A percentile compares a stretch with the other conserved stretches of the same genome.
These are phyloP conservation scores for Monochamus alternatus DNA, from an alignment of 2,888 invertebrate genomes.

Conservation along the genomic window DNA sequence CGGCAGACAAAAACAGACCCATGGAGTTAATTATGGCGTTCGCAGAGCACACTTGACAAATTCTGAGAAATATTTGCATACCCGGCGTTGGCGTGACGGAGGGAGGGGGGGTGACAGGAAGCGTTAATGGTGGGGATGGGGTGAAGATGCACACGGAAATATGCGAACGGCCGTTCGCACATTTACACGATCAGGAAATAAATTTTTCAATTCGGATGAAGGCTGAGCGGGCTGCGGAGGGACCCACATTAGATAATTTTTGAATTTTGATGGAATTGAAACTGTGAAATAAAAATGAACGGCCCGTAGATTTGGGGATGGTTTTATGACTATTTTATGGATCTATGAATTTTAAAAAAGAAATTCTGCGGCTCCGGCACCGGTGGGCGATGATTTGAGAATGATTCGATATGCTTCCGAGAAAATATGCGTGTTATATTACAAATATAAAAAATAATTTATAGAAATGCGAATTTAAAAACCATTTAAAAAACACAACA, in stretches of 20 bases:
- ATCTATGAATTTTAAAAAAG: slow-evolving; percentile 35
- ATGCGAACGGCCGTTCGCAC: slow-evolving; percentile 61
- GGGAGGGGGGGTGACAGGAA: slow-evolving; percentile 42
- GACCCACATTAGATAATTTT: slow-evolving; percentile 47
- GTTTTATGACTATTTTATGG: slow-evolving; percentile 38
- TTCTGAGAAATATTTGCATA: slow-evolving; percentile 60
- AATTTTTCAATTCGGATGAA: slow-evolving; percentile 59
- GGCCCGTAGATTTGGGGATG: slow-evolving; percentile 21
- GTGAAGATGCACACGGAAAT: slow-evolving; percentile 60
- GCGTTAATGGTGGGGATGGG: slow-evolving; percentile 42
- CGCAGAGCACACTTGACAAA: slow-evolving; percentile 57
- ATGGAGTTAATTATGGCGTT: slow-evolving; percentile 56
- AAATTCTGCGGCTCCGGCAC: not conserved
- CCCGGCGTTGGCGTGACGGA: slow-evolving; percentile 53
- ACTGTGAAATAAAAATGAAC: slow-evolving; percentile 35
- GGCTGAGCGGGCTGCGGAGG: slow-evolving; percentile 38
- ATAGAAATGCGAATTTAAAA: too few relatives aligned
- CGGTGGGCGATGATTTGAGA: not conserved
- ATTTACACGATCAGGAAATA: slow-evolving; percentile 61
- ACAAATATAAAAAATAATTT: too few relatives aligned
- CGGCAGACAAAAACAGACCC: slow-evolving; percentile 35
- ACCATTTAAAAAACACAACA: too few relatives aligned
- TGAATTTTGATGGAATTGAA: slow-evolving; percentile 49
- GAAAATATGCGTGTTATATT: too few relatives aligned
- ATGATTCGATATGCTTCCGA: not conserved